Evolutionary conservation across 2,888 invertebrate genomes (phyloP).

Genomic region (Dolichomitus sp.): DNA sequence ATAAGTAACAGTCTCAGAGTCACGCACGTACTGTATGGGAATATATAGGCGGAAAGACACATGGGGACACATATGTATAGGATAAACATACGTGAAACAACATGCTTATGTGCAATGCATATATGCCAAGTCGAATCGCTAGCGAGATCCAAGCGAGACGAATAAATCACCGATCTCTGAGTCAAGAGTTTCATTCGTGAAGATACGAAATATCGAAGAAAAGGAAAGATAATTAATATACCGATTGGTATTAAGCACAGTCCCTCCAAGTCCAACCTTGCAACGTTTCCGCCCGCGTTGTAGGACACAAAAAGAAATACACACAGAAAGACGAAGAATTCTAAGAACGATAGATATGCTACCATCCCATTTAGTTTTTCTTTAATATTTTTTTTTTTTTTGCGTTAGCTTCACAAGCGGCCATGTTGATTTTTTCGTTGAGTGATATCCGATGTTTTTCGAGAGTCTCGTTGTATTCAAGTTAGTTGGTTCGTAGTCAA

Average conservation of each 20-base stretch:
- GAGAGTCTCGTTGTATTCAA: slow-evolving; percentile 77
- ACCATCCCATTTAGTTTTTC: slow-evolving; percentile 26
- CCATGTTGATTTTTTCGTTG: slow-evolving; percentile 76
- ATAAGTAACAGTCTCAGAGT: slow-evolving; percentile 34
- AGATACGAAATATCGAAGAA: slow-evolving; percentile 52
- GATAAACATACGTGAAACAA: slow-evolving; percentile 20
- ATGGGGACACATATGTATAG: slow-evolving; percentile 14
- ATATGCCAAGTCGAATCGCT: slow-evolving; percentile 25
- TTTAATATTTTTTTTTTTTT: slow-evolving; percentile 17
- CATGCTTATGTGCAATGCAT: slow-evolving; percentile 28
- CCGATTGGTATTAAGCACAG: slow-evolving; percentile 67
- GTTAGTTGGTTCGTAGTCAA: slow-evolving; percentile 72
- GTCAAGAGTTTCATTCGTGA: slow-evolving; percentile 35
- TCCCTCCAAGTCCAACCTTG: slow-evolving; percentile 66
- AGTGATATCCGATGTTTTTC: slow-evolving; percentile 63
- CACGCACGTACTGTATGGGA: slow-evolving; percentile 32
- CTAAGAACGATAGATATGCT: slow-evolving; percentile 41
- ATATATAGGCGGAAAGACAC: slow-evolving; percentile 26
- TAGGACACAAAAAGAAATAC: slow-evolving; percentile 51
- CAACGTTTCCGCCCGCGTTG: slow-evolving; percentile 66
- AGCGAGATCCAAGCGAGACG: slow-evolving; percentile 36
- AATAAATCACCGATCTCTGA: slow-evolving; percentile 45
- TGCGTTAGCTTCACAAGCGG: slow-evolving; percentile 74
- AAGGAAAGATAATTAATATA: slow-evolving; percentile 59
- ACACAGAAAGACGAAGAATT: slow-evolving; percentile 33